phyloP scores from a whole-genome alignment of 2,797 vertebrate species.

The Catamblyrhynchus diadema region DNA sequence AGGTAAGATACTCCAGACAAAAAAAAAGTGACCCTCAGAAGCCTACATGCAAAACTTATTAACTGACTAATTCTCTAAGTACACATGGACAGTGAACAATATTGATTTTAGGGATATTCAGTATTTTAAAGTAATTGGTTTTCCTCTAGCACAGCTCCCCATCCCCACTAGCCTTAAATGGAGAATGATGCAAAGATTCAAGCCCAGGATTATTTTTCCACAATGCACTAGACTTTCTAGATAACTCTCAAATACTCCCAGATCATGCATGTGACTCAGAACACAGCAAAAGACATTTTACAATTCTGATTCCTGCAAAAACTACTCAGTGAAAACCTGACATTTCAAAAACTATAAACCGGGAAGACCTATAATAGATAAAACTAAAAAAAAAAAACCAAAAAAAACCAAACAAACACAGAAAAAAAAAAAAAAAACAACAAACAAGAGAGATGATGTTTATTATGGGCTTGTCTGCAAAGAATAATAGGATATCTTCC shows the following conservation, averaged over 20 bases:
- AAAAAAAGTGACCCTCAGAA: not conserved
- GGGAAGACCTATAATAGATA: not conserved
- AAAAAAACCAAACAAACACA: accelerated
- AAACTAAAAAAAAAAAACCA: not conserved
- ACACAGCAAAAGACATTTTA: not conserved
- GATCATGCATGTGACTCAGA: not conserved
- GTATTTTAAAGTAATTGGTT: not conserved
- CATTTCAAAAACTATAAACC: not conserved
- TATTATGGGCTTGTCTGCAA: not conserved
- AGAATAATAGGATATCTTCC: not conserved
- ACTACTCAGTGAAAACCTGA: not conserved
- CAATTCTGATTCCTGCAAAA: not conserved
- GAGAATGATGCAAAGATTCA: not conserved
- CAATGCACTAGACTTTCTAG: not conserved
- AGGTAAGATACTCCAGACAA: not conserved
- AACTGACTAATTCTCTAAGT: not conserved
- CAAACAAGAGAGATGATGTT: not conserved
- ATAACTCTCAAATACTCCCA: not conserved
- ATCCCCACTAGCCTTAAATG: not conserved
- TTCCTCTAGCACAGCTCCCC: not conserved
- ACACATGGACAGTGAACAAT: not conserved
- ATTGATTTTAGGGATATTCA: not conserved
- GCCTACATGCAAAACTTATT: not conserved
- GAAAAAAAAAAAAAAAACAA: not conserved
- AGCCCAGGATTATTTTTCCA: not conserved